A percentile compares a stretch with the other conserved stretches of the same genome.
Evolutionary conservation across 2,888 invertebrate genomes (phyloP).

Genomic region (Amitus sp.): DNA sequence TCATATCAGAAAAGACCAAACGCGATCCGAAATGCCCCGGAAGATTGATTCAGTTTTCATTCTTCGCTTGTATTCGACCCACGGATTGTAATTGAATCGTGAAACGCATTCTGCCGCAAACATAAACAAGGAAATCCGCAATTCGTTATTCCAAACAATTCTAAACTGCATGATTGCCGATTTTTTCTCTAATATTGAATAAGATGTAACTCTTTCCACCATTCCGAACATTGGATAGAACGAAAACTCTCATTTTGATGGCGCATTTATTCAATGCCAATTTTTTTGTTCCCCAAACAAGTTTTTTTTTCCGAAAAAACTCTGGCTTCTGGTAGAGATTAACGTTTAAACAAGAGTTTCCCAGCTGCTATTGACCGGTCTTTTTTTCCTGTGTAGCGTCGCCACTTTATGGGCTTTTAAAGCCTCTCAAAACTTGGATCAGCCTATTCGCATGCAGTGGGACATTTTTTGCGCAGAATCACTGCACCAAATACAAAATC

Average conservation of each 20-base stretch:
- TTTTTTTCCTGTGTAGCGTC: neutral
- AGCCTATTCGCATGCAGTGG: conserved; percentile 5
- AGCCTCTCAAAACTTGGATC: conserved; percentile 4
- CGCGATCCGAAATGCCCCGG: too few relatives aligned
- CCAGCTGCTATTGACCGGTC: neutral
- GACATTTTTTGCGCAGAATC: conserved; percentile 17
- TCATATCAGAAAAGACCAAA: too few relatives aligned
- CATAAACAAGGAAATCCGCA: neutral
- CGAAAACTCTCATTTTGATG: too few relatives aligned
- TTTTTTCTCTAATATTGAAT: too few relatives aligned
- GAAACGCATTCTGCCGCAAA: neutral
- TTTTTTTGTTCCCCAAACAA: neutral
- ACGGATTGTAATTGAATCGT: too few relatives aligned
- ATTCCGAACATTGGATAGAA: too few relatives aligned
- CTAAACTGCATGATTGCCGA: neutral
- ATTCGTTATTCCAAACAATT: neutral
- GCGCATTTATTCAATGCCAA: too few relatives aligned
- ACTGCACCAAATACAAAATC: conserved; percentile 28
- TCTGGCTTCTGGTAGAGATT: neutral
- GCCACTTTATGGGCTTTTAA: conserved; percentile 5
- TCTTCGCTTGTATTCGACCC: too few relatives aligned
- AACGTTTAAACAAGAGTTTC: conserved; percentile 5
- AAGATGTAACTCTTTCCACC: too few relatives aligned
- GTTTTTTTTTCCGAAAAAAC: neutral
- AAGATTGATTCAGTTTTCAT: too few relatives aligned